Base-by-base conservation (phyloP, 2,113 vertebrate species). In the Phaethornis superciliosus region DNA sequence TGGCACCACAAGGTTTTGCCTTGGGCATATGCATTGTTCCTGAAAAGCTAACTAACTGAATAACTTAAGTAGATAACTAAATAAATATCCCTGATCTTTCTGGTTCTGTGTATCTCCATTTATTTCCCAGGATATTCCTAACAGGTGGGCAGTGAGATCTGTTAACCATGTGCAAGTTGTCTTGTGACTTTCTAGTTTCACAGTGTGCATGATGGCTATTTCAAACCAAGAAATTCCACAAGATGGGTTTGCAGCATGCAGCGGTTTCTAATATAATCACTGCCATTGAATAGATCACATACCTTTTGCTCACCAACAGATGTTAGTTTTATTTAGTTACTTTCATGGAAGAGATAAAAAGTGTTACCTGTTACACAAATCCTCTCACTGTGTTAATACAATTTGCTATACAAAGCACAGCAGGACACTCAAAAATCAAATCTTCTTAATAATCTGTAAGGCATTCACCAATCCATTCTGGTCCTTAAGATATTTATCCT, bases 381-480 rank as follows among this genome's bases (percentile, higher is more conserved):
- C 28, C 47, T 46, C 24, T 87, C 15, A 23, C 2, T n/a, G 15
- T 37, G 20, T 28, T 33, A 71, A 26, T 33, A 15, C 8, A 42
- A 46, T 67, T 59, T 80, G 51, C 75, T 59, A 51, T 14, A 28
- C 8, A 75, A 81, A 91, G 7, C 21, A 62, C n/a, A 52, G 47
- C 15, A 54, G 10, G 16, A 70, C 15, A 23, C 4, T 82, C 9
- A 68, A 82, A 65, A 88, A 82, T 32, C 7, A 62, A 19, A 59
- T 64, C 3, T 42, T 63, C 15, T 8, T n/a, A 6, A 9, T n/a
- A 40, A 12, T 90, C 28, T 37, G 65, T n/a, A n/a, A 51, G 19
- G 2, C 7, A 52, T 40, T 3, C 3, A 79, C 5, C 1, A 15
- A 9, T 32, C 33, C 5, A 1, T 54, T 83, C 27, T 24, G 15